Base-by-base conservation (phyloP, 2,888 invertebrate genomes). In the Cerastis rubricosa region DNA sequence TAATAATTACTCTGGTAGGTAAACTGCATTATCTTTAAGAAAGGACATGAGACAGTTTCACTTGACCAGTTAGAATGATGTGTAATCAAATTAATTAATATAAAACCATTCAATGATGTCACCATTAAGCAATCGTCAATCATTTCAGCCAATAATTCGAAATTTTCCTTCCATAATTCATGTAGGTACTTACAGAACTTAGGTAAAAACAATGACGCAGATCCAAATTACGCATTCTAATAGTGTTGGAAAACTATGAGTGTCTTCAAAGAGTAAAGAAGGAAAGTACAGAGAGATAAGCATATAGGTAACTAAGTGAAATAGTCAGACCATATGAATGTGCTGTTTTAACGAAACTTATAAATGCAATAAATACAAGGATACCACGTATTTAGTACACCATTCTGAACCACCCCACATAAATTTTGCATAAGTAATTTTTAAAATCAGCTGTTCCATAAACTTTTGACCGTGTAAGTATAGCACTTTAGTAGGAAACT, bases 61-160 rank as follows among this genome's bases (percentile, higher is more conserved):
- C 40, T 25, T 17, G 22, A 66, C 61, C n/a, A 43, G 14, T 49
- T 22, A 59, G 1, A 45, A 47, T n/a, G 14, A 66, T 47, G 57
- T 61, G 54, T 35, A 72, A 61, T 78, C 11, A 19, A 57, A 71
- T 45, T 3, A 1, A 35, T 35, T n/a, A n/a, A n/a, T n/a, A 61
- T 64, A 19, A 80, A 75, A 51, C 43, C 43, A 72, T 69, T 0
- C 14, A 11, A 63, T 81, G 79, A 83, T 81, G 45, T 78, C 81
- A 81, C 45, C 17, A 47, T 70, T 54, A 49, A 29, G 35, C 12
- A 25, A 43, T 65, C 0, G 45, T 35, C 11, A n/a, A 49, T 69
- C 0, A 61, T 45, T 66, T 29, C 5, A 43, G 17, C 3, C 25
- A 29, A 4, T 51, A 25, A 54, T 54, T 61, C 40, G 29, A 6